Base-by-base conservation (phyloP, 2,113 vertebrate genomes). In the Chaetops frenatus region DNA sequence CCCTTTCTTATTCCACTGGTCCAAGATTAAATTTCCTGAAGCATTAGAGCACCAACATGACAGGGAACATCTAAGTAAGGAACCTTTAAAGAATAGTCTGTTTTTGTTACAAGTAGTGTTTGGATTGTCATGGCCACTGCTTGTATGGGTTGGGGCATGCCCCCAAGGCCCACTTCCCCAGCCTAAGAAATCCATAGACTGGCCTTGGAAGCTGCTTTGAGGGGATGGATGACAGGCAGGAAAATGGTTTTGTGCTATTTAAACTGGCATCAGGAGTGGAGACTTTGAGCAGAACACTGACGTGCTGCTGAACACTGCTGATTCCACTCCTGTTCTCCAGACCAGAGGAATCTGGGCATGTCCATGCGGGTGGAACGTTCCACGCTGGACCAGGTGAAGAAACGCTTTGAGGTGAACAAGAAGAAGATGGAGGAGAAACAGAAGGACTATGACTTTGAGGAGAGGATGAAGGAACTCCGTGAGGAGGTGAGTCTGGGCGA, bases 341-440 rank as follows among this genome's bases (percentile, higher is more conserved):
- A 99, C 97, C 99, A 99, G 97, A 99, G 99, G 95, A 99, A 99
- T 77, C 93, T 99, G 97, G 99, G 99, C 50, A 99, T 99, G 99
- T 99, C 99, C 35, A 99, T 99, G 99, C 97, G 99, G 23, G 99
- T 99, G 35, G 99, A 99, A 90, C 99, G 99, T 14, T 99, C 99
- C 19, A 99, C 99, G 0, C 95, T 99, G 91, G 99, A 99, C 95
- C 99, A 99, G 97, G 99, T 99, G 86, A 99, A 99, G 97, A 99
- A 99, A 76, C 98, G 99, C 29, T 99, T 99, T 65, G 99, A 99
- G 93, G 98, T 98, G 67, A 99, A 99, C 96, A 99, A 99, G 97
- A 99, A 99, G 96, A 99, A 99, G 91, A 97, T 99, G 98, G 99
- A 99, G 97, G 99, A 99, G 97, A 99, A 99, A 69, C 99, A 99